A percentile compares a stretch with the other conserved stretches of the same genome.
phyloP scores from a whole-genome alignment of 1,140 invertebrate genomes.

The Chymomyza costata region DNA sequence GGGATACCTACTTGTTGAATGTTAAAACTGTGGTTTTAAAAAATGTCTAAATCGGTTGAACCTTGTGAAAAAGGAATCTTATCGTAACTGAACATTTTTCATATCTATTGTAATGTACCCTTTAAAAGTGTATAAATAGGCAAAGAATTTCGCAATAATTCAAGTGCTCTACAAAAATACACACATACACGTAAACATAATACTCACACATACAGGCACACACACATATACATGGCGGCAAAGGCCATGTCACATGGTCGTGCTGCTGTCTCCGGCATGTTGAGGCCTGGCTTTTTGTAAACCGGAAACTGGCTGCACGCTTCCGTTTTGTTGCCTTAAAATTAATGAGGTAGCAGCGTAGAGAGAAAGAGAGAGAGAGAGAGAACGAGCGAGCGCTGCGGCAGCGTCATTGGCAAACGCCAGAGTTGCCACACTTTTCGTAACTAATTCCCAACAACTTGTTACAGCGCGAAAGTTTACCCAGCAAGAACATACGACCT shows the following conservation, averaged over 20 bases:
- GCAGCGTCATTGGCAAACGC: slow-evolving; percentile 6
- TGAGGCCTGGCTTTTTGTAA: slow-evolving; percentile 34
- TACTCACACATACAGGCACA: not conserved
- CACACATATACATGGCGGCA: slow-evolving; percentile 21
- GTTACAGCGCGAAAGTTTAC: slow-evolving; percentile 64
- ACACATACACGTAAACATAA: slow-evolving; percentile 21
- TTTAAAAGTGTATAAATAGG: too few species aligned
- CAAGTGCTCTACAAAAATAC: slow-evolving; percentile 44
- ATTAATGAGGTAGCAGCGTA: slow-evolving; percentile 61
- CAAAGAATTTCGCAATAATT: slow-evolving; percentile 57
- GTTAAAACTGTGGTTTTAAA: too few species aligned
- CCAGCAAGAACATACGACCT: slow-evolving; percentile 46
- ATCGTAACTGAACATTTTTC: too few species aligned
- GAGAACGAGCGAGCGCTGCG: not conserved
- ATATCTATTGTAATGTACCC: too few species aligned
- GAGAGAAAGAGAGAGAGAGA: not conserved
- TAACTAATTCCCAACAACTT: slow-evolving; percentile 69
- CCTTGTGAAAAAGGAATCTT: too few species aligned
- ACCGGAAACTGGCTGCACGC: slow-evolving; percentile 67
- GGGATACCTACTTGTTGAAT: too few species aligned
- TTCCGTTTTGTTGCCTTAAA: slow-evolving; percentile 66
- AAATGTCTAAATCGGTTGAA: too few species aligned
- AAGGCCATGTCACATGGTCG: slow-evolving; percentile 41
- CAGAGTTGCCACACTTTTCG: slow-evolving; percentile 66
- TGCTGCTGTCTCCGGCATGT: slow-evolving; percentile 50